phyloP scores from a whole-genome alignment of 1,140 invertebrate genomes.

The Drosophila setifemur region DNA sequence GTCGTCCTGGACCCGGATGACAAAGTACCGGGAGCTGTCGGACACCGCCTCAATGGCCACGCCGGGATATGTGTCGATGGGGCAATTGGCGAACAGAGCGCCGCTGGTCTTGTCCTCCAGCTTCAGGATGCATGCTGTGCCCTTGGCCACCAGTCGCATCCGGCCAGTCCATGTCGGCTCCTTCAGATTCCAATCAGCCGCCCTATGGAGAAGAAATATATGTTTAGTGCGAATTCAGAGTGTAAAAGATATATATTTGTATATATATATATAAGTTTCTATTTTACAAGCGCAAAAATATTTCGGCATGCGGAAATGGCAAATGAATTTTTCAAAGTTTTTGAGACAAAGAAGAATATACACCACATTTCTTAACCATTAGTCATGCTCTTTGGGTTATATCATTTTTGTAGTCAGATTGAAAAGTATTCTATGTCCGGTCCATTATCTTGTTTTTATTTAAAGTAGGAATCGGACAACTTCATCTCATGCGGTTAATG shows the following conservation, averaged over 20 bases:
- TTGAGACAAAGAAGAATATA: too few species aligned
- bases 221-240: background rate
- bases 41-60: slow-evolving; percentile 96
- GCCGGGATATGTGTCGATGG: slow-evolving; percentile 97
- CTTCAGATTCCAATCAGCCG: slow-evolving; percentile 98
- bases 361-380: too few species aligned
- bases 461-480: too few species aligned
- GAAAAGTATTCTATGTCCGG: too few species aligned
- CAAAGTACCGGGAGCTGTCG: slow-evolving; percentile 99
- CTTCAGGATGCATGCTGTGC: slow-evolving; percentile 93
- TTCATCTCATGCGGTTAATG: too few species aligned
- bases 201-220: slow-evolving; percentile 85
- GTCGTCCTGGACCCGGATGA: slow-evolving; percentile 97
- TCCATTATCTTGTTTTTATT: too few species aligned
- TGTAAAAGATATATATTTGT: background rate
- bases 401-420: too few species aligned
- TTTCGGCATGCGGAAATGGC: too few species aligned
- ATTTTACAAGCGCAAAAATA: too few species aligned
- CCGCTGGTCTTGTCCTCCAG: slow-evolving; percentile 97
- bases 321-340: too few species aligned
- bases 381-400: too few species aligned
- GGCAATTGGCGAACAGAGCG: slow-evolving; percentile 98
- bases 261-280: background rate
- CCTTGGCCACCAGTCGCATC: slow-evolving; percentile 94
- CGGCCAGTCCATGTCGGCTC: slow-evolving; percentile 98